phyloP scores from a whole-genome alignment of 2,888 invertebrate species.

The Spialia ferax region DNA sequence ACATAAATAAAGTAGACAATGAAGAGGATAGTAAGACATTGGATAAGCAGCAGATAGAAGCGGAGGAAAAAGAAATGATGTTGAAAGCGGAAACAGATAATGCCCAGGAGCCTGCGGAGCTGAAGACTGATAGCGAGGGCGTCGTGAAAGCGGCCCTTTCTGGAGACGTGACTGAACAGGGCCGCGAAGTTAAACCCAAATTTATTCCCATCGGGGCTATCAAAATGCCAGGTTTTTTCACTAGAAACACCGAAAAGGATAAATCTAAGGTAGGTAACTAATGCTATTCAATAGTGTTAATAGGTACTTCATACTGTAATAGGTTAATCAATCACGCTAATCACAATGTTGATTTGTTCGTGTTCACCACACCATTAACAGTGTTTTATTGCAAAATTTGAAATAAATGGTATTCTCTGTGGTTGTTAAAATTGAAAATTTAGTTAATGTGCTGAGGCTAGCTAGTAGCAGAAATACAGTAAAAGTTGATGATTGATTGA shows the following conservation, averaged over 20 bases:
- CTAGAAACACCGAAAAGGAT: constrained; percentile 91
- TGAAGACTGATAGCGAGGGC: constrained; percentile 78
- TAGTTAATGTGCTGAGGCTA: too few relatives aligned
- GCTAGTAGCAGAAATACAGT: too few relatives aligned
- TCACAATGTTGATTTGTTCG: too few relatives aligned
- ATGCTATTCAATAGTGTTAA: background rate
- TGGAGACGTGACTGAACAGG: constrained; percentile 87
- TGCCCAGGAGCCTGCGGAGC: constrained; percentile 77
- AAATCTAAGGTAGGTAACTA: constrained; percentile 90
- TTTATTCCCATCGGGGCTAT: constrained; percentile 96
- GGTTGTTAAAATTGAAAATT: too few relatives aligned
- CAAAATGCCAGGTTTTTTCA: constrained; percentile 95
- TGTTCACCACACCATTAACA: too few relatives aligned
- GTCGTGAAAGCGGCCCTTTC: constrained; percentile 83
- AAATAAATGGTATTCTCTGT: too few relatives aligned
- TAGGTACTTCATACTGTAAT: background rate
- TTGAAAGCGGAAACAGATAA: constrained; percentile 86
- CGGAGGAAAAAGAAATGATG: constrained; percentile 88
- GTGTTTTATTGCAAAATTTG: too few relatives aligned
- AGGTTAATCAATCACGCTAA: background rate
- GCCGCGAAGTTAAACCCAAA: constrained; percentile 92
- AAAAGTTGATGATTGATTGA: too few relatives aligned
- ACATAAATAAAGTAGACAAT: constrained; percentile 73
- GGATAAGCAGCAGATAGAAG: constrained; percentile 89
- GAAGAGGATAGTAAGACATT: constrained; percentile 78